Evolutionary conservation across 2,797 vertebrate genomes (phyloP), one percentile per base, ranked within the genome.

Genomic region (Karalla daura): DNA sequence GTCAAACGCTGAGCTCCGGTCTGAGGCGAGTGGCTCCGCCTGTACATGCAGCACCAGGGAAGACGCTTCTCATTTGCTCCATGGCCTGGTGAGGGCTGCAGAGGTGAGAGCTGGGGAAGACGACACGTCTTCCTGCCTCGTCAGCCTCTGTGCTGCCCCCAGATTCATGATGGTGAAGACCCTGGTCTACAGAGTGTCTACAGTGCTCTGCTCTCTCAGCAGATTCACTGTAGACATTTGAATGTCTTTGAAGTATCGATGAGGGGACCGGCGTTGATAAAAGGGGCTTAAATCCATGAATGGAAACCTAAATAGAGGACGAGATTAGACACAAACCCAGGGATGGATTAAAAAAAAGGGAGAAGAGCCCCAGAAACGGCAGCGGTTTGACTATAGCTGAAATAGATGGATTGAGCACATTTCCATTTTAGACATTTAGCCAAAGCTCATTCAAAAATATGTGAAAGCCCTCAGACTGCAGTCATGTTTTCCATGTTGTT

Each of bases 381-480:
- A 55, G 51, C 25, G 58, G 21, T 45, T 49, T 63, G 41, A 53
- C 28, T 30, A 8, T 25, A 36, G 50, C 30, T 23, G 17, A 63
- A 35, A 68, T 46, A 37, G 35, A 49, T 41, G 58, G 45, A 56
- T 64, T 62, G 30, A 51, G 35, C 27, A 59, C 37, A 70, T 76
- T 80, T 64, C 61, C 41, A 72, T 72, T 61, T 76, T 35, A 55
- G 25, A 62, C 36, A 60, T 76, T 72, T 36, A 49, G 53, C 47
- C 12, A 0, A 49, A 39, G 24, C 39, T 27, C 17, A 37, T 64
- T 61, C 24, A 24, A 46, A n/a, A 76, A 55, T 45, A 20, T 60
- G 3, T 28, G 21, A 30, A 50, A n/a, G n/a, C 13, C n/a, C 25
- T 28, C 14, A 35, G 35, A 25, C 50, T 49, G 14, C 37, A 40